Evolutionary conservation across 2,113 vertebrate species (phyloP).

Genomic region (Colaptes auratus): DNA sequence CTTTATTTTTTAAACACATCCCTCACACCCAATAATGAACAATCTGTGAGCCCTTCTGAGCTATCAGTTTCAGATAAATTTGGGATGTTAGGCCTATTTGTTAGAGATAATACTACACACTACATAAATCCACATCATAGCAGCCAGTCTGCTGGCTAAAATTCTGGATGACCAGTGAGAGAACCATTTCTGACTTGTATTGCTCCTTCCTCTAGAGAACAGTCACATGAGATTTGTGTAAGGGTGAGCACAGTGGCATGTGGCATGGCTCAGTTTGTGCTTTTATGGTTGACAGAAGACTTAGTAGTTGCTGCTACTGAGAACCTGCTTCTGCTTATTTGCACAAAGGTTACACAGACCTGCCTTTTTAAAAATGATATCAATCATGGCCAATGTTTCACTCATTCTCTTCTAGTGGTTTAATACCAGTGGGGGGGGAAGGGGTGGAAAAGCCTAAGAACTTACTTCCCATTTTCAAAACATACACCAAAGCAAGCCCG

Average conservation of each 20-base stretch:
- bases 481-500: background rate
- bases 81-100: background rate
- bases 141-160: background rate
- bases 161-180: background rate
- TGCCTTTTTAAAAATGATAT: background rate
- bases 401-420: background rate
- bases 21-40: background rate
- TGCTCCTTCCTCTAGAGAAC: background rate
- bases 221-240: background rate
- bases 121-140: background rate
- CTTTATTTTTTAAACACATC: background rate
- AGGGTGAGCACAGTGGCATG: too few species aligned
- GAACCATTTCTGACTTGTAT: background rate
- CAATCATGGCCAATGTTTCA: background rate
- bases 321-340: background rate
- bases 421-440: background rate
- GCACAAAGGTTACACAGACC: background rate
- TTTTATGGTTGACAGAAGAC: background rate
- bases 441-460: background rate
- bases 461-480: background rate
- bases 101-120: background rate
- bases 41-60: background rate
- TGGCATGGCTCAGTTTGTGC: background rate
- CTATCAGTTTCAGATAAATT: background rate
- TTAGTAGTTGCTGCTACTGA: background rate